Evolutionary conservation across 2,888 invertebrate species (phyloP), one percentile per base, ranked within the genome.

Genomic region (Clostera curtula): DNA sequence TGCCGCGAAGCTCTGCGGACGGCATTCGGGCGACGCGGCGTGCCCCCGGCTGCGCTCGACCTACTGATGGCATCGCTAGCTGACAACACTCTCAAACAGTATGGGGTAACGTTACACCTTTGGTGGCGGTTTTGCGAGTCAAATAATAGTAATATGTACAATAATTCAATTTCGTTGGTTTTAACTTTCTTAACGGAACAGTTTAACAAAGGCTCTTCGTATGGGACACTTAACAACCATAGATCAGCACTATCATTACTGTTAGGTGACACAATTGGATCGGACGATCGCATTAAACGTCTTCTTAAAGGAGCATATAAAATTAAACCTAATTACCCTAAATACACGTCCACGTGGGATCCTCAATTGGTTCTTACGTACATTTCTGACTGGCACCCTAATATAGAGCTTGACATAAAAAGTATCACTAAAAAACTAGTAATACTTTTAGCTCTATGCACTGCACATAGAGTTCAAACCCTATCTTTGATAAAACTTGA

Each of bases 211-310:
- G 49, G 44, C 7, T 26, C 28, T 7, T 18, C 39, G 1, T 55
- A 51, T 16, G 43, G 48, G 0, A 24, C 40, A 1, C 8, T 54
- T 0, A 56, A 54, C 20, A 36, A 16, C 10, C 51, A 55, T 17
- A 32, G 54, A 1, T 56, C 55, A 1, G 48, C 56, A 1, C 5
- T 54, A 12, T 41, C 49, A 1, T 26, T 52, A n/a, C 28, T 55
- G 3, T 10, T 52, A 8, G 46, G 42, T 1, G 43, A 27, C 29
- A 36, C 45, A 18, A 5, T 56, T 4, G 34, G 36, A 1, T 27
- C 31, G 6, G 29, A 55, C 5, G 37, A 43, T 3, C 5, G 12
- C 0, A 19, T 51, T 1, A 56, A 43, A 23, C 23, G 51, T 0
- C 24, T 52, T 2, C 13, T 56, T 0, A 53, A 50, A 36, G 55